Evolutionary conservation across 1,140 invertebrate genomes (phyloP), one percentile per base, ranked within the genome.

Genomic region (Leptoteleia sp.): DNA sequence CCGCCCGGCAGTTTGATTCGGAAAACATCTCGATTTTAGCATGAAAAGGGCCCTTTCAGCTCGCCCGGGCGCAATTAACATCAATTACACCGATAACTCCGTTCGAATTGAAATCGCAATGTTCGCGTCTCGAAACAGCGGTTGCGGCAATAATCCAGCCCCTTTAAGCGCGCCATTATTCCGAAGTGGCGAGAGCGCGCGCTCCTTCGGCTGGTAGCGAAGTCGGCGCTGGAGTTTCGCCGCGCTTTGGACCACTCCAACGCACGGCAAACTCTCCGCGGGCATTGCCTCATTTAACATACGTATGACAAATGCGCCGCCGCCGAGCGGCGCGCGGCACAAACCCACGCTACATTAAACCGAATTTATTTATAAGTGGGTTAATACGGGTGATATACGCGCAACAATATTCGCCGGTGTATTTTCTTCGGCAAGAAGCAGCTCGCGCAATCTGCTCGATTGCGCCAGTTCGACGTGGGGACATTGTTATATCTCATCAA

Each of bases 401-500:
- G 22, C 33, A 54, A 45, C 29, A 33, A 15, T 25, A 19, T 9
- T 48, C 9, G 16, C 19, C 40, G 35, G 22, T 33, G 45, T 47
- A 47, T 55, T 77, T 78, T 61, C 59, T 65, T 71, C 61, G 35
- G 11, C 75, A 52, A 71, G 42, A 40, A 57, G 25, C 5, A 52
- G 29, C 33, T 52, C 47, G 40, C 27, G 52, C 75, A 65, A 77
- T 71, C 75, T 70, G 65, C 48, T 59, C 65, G 65, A 70, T 77
- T 77, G 65, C 61, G 42, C 50, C 59, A 55, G 48, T 42, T 64
- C 64, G 35, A 29, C 48, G 38, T n/a, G 38, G 25, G 25, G 59
- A 61, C 62, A 40, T 54, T 45, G 65, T 71, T 78, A 71, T 61
- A 71, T 52, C 61, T 78, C 75, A 71, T 78, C 67, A 71, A 78